phyloP scores from a whole-genome alignment of 2,797 vertebrate genomes.

The Menidia menidia region DNA sequence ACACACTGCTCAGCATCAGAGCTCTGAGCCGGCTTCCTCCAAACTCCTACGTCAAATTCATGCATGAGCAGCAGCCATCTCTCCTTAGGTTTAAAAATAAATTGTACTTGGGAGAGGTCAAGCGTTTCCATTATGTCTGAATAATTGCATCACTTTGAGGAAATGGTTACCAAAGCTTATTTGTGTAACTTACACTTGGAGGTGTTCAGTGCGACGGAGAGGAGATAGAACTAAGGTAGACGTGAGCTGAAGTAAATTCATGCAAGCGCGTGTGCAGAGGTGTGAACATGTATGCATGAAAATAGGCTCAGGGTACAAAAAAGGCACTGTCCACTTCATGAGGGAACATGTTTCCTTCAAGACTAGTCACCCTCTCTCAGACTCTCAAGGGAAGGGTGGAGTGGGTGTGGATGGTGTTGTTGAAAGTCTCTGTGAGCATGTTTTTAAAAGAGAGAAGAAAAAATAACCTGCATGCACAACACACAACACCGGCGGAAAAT shows the following conservation, averaged over 20 bases:
- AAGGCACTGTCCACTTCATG: conserved; percentile 25
- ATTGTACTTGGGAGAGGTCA: background rate
- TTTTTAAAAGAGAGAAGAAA: conserved; percentile 6
- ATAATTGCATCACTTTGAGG: background rate
- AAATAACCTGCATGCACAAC: background rate
- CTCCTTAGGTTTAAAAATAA: background rate
- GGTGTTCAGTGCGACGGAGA: background rate
- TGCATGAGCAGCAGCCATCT: background rate
- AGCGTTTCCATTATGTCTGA: background rate
- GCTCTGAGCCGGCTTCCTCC: background rate
- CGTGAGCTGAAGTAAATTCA: too few species aligned
- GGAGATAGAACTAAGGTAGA: too few species aligned
- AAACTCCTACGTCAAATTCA: background rate
- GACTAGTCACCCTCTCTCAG: conserved; percentile 26
- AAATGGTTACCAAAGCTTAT: background rate
- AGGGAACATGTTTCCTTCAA: conserved; percentile 38
- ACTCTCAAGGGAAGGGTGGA: conserved; percentile 58
- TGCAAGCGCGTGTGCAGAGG: conserved; percentile 1
- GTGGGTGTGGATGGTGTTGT: conserved; percentile 54
- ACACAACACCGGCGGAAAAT: too few species aligned
- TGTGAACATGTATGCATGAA: background rate
- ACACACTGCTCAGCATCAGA: background rate
- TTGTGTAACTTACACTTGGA: background rate
- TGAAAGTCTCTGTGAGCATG: conserved; percentile 29
- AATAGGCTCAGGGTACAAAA: conserved; percentile 26